Evolutionary conservation across 2,797 vertebrate genomes (phyloP), one percentile per base, ranked within the genome.

Genomic region (Menidia menidia): DNA sequence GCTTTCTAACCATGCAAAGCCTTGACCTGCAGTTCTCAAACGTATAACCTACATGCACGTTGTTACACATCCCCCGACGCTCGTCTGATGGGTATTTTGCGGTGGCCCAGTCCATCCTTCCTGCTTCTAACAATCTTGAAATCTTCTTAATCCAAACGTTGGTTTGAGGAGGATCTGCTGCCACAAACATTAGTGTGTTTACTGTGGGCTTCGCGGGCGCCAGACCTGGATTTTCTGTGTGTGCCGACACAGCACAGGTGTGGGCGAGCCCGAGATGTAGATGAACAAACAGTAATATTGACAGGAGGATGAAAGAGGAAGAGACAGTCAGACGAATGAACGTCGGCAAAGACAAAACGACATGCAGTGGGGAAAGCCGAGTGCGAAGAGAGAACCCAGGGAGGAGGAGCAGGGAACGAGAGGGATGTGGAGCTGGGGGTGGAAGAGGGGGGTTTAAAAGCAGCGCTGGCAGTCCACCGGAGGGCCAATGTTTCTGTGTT

Each of bases 401-500:
- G 58, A 67, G 80, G 83, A 73, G 73, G 72, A 82, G 82, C 65
- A 67, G 73, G 64, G 61, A 35, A 39, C 47, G 64, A 63, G 39
- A 66, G 57, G 25, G 39, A 82, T 35, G 77, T 50, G 70, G 71
- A 66, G 60, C 45, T 4, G 64, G 25, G 64, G 64, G 65, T n/a
- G 44, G 66, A 62, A 53, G 47, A 53, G 47, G 66, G 47, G 43
- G 32, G 50, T 59, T 70, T 60, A 45, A 32, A 60, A 53, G 73
- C 54, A 55, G 64, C 18, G 4, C 52, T 68, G 75, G 18, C 56
- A 67, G 42, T 80, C 69, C 75, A 18, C 75, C 25, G 58, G 78
- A 82, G 87, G 77, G 64, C 59, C 78, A 77, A 77, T 83, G 86
- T 84, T 76, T 85, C 68, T 84, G 87, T 88, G 85, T 89, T 88